Evolutionary conservation across 1,140 invertebrate species (phyloP), one percentile per base, ranked within the genome.

Genomic region (Brachionus sp.): DNA sequence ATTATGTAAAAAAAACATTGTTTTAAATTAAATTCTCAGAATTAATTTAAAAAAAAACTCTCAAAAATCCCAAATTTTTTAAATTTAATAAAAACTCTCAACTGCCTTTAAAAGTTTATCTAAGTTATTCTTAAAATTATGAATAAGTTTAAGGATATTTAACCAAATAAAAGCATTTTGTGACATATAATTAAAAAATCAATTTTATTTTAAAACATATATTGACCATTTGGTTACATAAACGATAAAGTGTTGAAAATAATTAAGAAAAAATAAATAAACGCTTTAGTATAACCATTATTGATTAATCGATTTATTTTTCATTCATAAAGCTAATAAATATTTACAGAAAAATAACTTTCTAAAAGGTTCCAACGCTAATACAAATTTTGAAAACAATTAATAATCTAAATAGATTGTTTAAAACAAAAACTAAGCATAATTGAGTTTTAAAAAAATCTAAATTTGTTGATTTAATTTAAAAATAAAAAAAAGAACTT

Each of bases 341-440:
- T 57, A 57, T 57, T 57, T 57, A 57, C 50, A 57, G 50, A 57
- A 57, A 57, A 57, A 57, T 57, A 57, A 57, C n/a, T 23, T 57
- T 57, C 50, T 57, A 57, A 57, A 57, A 57, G 50, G 50, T 57
- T 57, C 50, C 50, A 57, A 57, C 50, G 50, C 50, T 57, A 19
- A 7, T 57, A 57, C 50, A 57, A 57, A 57, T 57, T 57, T 19
- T 19, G 50, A 57, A 19, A 57, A 19, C 50, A 57, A 57, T 57
- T 57, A 57, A 57, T 57, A 57, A 57, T 57, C 50, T 9, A 23
- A 57, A 57, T 19, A 25, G 0, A 57, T 57, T 16, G 19, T 23
- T 57, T 57, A 10, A 57, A 57, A 23, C 50, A 57, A 23, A 57
- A 57, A 19, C 50, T 57, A 23, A 23, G 7, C 50, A 57, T 57